phyloP scores from a whole-genome alignment of 1,140 invertebrate species.

The Paralvinella palmiformis region DNA sequence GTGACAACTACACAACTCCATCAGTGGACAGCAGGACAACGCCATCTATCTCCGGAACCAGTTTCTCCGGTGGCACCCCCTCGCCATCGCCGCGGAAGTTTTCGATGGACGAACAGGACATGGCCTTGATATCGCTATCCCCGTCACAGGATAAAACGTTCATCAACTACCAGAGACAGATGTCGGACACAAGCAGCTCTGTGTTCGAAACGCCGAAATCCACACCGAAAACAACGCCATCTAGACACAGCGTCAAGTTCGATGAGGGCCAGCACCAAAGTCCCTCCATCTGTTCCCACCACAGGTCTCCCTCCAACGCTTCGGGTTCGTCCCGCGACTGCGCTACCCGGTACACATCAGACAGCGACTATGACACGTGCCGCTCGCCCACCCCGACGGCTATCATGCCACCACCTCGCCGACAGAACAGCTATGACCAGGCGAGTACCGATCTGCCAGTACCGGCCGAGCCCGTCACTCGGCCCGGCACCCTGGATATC shows the following conservation, averaged over 20 bases:
- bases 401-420: constrained; percentile 33
- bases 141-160: constrained; percentile 21
- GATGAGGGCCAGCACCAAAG: constrained; percentile 31
- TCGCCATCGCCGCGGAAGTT: constrained; percentile 10
- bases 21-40: constrained; percentile 48
- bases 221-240: constrained; percentile 35
- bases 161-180: constrained; percentile 31
- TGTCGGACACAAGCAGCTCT: constrained; percentile 38
- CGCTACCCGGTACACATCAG: constrained; percentile 8
- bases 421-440: too few relatives aligned
- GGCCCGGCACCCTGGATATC: constrained; percentile 65
- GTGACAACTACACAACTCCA: constrained; percentile 28
- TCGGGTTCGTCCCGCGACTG: constrained; percentile 52
- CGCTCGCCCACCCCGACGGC: background rate
- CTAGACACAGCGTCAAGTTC: constrained; percentile 45
- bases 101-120: constrained; percentile 11
- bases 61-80: constrained; percentile 58
- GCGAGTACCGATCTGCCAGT: constrained; percentile 48
- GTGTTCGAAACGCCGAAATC: constrained; percentile 36
- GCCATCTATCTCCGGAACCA: constrained; percentile 64
- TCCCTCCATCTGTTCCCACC: constrained; percentile 18
- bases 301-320: constrained; percentile 19
- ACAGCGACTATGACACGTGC: constrained; percentile 1
- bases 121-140: constrained; percentile 21
- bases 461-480: constrained; percentile 11